Evolutionary conservation across 2,797 vertebrate species (phyloP).

Genomic region (Muscicapa striata): DNA sequence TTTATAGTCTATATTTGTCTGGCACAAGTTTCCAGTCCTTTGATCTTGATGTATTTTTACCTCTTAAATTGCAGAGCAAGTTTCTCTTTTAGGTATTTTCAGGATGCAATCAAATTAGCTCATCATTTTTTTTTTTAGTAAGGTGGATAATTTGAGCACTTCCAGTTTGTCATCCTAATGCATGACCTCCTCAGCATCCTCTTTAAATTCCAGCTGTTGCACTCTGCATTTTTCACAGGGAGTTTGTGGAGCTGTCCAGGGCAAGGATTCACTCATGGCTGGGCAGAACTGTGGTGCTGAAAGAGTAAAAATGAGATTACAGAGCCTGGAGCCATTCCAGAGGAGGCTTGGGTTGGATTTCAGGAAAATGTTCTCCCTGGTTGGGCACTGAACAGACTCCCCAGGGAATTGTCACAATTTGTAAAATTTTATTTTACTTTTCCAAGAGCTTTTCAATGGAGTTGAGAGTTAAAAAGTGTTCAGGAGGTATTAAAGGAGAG

Average conservation of each 20-base stretch:
- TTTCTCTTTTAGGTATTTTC: constrained; percentile 22
- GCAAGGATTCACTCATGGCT: not conserved
- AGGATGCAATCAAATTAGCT: constrained; percentile 14
- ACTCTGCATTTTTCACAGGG: not conserved
- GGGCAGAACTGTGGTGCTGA: not conserved
- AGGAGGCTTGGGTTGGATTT: not conserved
- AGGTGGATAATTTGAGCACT: not conserved
- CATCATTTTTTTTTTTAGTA: not conserved
- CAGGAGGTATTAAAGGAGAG: not conserved
- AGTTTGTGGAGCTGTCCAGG: not conserved
- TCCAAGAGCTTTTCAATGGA: not conserved
- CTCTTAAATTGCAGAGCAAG: not conserved
- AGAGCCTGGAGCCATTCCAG: not conserved
- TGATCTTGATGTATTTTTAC: constrained; percentile 31
- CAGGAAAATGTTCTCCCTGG: not conserved
- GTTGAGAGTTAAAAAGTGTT: not conserved
- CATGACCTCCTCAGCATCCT: not conserved
- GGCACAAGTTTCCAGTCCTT: constrained; percentile 1
- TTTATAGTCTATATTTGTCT: constrained; percentile 18
- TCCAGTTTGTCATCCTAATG: not conserved
- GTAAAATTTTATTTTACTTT: not conserved
- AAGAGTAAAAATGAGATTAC: not conserved
- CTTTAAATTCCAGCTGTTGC: not conserved
- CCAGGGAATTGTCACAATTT: not conserved
- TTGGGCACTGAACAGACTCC: not conserved